These are phyloP conservation scores for Prunella strophiata DNA, from an alignment of 2,797 vertebrate genomes.

Conservation along the genomic window DNA sequence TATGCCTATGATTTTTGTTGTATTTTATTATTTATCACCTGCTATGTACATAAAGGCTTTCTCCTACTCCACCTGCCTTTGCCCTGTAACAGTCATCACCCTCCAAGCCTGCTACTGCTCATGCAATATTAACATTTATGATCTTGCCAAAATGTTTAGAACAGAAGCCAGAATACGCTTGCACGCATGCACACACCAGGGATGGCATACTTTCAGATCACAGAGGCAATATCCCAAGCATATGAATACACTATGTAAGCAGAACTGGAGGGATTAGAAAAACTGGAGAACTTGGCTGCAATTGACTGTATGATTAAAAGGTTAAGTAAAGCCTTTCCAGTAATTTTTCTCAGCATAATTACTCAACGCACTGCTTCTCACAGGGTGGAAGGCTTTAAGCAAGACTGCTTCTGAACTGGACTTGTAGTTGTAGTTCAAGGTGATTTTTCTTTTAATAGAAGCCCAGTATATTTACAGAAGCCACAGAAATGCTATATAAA, in stretches of 20 bases:
- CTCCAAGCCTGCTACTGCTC: neutral
- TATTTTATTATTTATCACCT: slow-evolving; percentile 27
- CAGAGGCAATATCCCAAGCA: neutral
- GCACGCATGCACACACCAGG: neutral
- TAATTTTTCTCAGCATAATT: slow-evolving; percentile 51
- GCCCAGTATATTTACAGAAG: neutral
- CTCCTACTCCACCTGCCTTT: slow-evolving; percentile 11
- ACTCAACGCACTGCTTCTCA: neutral
- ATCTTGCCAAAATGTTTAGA: slow-evolving; percentile 4
- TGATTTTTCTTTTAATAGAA: slow-evolving; percentile 24
- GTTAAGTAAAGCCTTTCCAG: slow-evolving; percentile 50
- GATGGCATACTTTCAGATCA: neutral
- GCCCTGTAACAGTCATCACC: neutral
- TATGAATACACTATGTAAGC: slow-evolving; percentile 36
- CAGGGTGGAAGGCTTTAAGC: slow-evolving; percentile 1
- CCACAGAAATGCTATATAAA: neutral
- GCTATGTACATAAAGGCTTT: neutral
- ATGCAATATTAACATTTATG: slow-evolving; percentile 29
- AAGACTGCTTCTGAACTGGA: neutral
- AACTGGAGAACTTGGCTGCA: slow-evolving; percentile 52
- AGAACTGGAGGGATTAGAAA: slow-evolving; percentile 53
- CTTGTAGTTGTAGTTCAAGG: neutral
- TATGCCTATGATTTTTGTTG: neutral
- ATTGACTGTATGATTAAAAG: slow-evolving; percentile 43
- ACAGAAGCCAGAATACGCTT: neutral